phyloP scores from a whole-genome alignment of 2,797 vertebrate species.

The Synanceia verrucosa region DNA sequence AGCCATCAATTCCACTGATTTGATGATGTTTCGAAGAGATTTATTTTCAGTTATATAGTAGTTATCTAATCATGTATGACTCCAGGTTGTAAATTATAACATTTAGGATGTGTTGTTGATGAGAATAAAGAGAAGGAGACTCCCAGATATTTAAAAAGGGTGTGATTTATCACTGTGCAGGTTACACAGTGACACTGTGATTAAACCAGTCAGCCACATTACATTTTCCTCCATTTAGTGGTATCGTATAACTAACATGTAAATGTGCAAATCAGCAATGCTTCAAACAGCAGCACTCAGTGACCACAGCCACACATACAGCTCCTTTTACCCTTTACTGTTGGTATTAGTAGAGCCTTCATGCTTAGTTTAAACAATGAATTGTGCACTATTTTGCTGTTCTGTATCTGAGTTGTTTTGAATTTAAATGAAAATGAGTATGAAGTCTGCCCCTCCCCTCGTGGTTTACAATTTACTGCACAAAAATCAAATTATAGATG shows the following conservation, averaged over 20 bases:
- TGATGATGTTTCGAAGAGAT: not conserved
- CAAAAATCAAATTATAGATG: not conserved
- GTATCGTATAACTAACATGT: conserved; percentile 42
- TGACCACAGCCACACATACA: conserved; percentile 16
- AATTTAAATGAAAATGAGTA: not conserved
- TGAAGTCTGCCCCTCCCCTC: rapidly evolving
- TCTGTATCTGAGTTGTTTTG: not conserved
- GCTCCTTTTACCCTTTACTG: not conserved
- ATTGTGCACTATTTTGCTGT: not conserved
- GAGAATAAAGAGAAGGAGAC: too few species aligned
- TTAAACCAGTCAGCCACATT: conserved; percentile 22
- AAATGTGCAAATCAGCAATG: conserved; percentile 56
- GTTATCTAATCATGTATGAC: not conserved
- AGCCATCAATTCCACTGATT: conserved; percentile 1
- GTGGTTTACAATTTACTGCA: not conserved
- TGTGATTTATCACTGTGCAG: not conserved
- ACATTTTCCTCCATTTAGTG: conserved; percentile 24
- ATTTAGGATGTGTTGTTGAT: not conserved
- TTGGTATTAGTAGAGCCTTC: too few species aligned
- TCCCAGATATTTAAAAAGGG: not conserved
- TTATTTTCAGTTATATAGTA: not conserved
- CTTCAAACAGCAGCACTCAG: conserved; percentile 33
- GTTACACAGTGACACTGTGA: conserved; percentile 21
- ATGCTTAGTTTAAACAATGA: not conserved
- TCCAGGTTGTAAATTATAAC: not conserved